Conservation (phyloP, 2,797 vertebrate species). For the Gobio occitaniae region DNA sequence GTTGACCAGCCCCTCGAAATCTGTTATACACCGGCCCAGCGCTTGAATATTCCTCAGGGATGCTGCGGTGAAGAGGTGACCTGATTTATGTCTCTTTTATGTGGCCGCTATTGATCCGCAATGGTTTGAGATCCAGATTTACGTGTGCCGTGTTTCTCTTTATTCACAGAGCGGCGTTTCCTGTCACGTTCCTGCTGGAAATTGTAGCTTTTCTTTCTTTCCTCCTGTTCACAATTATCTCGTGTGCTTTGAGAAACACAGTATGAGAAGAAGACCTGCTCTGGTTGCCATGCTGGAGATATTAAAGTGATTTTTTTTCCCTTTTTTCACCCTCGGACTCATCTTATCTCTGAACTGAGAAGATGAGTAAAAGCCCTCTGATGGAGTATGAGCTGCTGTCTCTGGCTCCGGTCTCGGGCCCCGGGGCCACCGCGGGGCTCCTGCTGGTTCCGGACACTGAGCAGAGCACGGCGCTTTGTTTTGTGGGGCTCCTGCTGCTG, state of each 20-base stretch:
- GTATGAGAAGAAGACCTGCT: no score
- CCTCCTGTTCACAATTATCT: background rate
- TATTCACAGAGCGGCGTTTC: constrained; percentile 4
- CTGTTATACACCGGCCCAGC: background rate
- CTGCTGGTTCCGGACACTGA: constrained; percentile 77
- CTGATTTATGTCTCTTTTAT: constrained; percentile 45
- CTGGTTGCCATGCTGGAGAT: background rate
- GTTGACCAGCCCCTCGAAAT: background rate
- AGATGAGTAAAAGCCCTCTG: constrained; percentile 74
- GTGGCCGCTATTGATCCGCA: constrained; percentile 44
- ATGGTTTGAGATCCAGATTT: constrained; percentile 42
- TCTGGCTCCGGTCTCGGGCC: constrained; percentile 52
- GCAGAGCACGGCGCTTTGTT: constrained; percentile 89
- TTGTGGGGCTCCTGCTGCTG: constrained; percentile 89
- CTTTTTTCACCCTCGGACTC: constrained; percentile 1
- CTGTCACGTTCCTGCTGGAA: background rate
- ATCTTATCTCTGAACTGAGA: constrained; percentile 41
- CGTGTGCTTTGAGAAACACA: background rate
- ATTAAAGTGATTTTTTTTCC: background rate
- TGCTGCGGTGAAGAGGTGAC: constrained; percentile 4
- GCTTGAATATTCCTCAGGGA: background rate
- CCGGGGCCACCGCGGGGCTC: constrained; percentile 71
- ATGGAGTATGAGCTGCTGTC: constrained; percentile 75
- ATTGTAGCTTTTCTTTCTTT: constrained; percentile 32
- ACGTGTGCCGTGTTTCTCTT: background rate